Conservation (phyloP, 1,140 invertebrate species). For the Zophobas morio region DNA sequence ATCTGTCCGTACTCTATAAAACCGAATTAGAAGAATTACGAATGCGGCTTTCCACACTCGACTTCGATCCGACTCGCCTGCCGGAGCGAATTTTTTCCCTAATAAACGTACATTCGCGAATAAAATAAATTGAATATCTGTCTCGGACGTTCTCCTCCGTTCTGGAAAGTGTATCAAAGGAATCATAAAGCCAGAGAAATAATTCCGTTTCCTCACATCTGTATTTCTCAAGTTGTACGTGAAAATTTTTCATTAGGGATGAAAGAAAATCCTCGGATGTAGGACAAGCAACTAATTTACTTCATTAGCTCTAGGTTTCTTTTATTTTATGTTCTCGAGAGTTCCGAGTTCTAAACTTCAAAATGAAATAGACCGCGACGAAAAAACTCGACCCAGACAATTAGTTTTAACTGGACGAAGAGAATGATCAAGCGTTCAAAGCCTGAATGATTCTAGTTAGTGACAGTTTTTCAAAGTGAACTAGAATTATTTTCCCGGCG, state of each 20-base stretch:
- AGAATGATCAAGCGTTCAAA: too few species aligned
- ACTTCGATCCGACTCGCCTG: not conserved
- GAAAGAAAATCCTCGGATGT: not conserved
- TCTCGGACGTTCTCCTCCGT: not conserved
- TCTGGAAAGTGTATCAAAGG: not conserved
- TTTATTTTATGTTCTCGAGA: not conserved
- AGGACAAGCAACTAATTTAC: not conserved
- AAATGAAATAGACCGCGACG: not conserved
- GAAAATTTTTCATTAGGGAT: not conserved
- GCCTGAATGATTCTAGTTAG: too few species aligned
- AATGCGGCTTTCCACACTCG: not conserved
- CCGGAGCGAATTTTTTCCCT: not conserved
- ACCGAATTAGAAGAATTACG: not conserved
- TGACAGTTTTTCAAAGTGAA: too few species aligned
- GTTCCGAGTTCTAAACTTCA: not conserved
- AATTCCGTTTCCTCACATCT: not conserved
- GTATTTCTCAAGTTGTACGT: not conserved
- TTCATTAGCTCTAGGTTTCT: not conserved
- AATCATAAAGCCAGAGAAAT: not conserved
- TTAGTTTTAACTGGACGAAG: too few species aligned
- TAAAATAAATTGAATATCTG: not conserved
- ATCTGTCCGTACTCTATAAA: not conserved
- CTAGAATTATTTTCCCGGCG: too few species aligned
- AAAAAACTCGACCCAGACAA: too few species aligned
- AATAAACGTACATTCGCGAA: not conserved